A percentile compares a stretch with the other conserved stretches of the same genome.
Conservation (phyloP, 2,797 vertebrate species). For the Schizopygopsis pylzovi region DNA sequence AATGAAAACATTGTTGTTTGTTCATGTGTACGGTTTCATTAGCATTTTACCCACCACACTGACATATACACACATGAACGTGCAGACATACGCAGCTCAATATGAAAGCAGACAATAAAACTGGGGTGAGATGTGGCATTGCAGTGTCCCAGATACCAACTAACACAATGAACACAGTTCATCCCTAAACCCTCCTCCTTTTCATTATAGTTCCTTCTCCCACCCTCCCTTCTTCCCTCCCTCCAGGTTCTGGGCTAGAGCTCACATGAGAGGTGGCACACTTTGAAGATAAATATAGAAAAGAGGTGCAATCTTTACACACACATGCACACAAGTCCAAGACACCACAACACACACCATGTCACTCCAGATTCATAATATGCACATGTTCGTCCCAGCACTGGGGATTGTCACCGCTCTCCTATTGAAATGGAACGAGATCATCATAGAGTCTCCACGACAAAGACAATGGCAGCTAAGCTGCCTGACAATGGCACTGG, state of each 20-base stretch:
- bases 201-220: constrained; percentile 37
- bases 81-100: constrained; percentile 1
- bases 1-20: background rate
- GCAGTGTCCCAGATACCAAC: constrained; percentile 63
- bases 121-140: constrained; percentile 28
- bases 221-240: constrained; percentile 22
- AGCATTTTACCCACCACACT: constrained; percentile 11
- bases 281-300: constrained; percentile 88
- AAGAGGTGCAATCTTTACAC: constrained; percentile 79
- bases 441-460: constrained; percentile 41
- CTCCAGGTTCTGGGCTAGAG: constrained; percentile 84
- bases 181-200: constrained; percentile 58
- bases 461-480: constrained; percentile 48
- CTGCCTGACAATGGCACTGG: constrained; percentile 41
- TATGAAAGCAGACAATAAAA: constrained; percentile 42
- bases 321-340: constrained; percentile 48
- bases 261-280: constrained; percentile 92
- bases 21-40: background rate
- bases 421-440: constrained; percentile 50
- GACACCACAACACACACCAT: constrained; percentile 49
- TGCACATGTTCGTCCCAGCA: constrained; percentile 28
- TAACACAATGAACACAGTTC: constrained; percentile 51
- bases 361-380: constrained; percentile 33
- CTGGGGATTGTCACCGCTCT: constrained; percentile 29
- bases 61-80: constrained; percentile 57